Evolutionary conservation across 2,113 vertebrate genomes (phyloP).

Genomic region (Oreochromis niloticus): DNA sequence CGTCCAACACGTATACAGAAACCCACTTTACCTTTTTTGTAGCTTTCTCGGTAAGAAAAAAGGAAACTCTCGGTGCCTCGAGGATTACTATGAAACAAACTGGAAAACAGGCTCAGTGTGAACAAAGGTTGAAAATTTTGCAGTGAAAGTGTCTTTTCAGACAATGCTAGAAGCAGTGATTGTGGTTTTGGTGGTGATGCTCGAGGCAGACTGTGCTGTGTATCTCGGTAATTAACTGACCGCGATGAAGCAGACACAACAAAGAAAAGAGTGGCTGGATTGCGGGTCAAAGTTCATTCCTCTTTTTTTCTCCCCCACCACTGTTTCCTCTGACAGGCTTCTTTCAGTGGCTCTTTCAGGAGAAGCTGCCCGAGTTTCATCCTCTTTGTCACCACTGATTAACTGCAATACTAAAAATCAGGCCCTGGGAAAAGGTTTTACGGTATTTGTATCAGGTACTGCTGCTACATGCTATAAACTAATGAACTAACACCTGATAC

Average conservation of each 20-base stretch:
- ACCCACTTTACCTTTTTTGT: neutral
- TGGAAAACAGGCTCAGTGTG: slow-evolving; percentile 11
- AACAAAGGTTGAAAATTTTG: slow-evolving; percentile 31
- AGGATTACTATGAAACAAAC: slow-evolving; percentile 26
- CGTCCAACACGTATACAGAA: neutral
- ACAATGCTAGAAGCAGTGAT: slow-evolving; percentile 3
- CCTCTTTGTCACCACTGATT: neutral
- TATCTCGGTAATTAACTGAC: slow-evolving; percentile 51
- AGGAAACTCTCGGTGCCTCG: neutral
- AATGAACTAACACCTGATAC: neutral
- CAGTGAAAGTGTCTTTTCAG: slow-evolving; percentile 18
- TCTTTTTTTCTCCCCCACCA: neutral
- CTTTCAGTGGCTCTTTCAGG: neutral
- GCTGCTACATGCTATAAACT: neutral
- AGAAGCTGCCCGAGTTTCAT: neutral
- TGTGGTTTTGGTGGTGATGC: slow-evolving; percentile 2
- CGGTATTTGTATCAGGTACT: neutral
- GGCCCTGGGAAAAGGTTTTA: neutral
- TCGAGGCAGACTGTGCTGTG: slow-evolving; percentile 12
- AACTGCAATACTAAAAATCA: neutral
- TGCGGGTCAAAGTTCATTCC: slow-evolving; percentile 47
- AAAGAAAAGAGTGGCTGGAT: slow-evolving; percentile 30
- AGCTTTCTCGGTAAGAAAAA: neutral
- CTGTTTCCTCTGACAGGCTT: neutral
- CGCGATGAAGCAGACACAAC: slow-evolving; percentile 39